Conservation (phyloP, 1,140 invertebrate species). For the Arion vulgaris region DNA sequence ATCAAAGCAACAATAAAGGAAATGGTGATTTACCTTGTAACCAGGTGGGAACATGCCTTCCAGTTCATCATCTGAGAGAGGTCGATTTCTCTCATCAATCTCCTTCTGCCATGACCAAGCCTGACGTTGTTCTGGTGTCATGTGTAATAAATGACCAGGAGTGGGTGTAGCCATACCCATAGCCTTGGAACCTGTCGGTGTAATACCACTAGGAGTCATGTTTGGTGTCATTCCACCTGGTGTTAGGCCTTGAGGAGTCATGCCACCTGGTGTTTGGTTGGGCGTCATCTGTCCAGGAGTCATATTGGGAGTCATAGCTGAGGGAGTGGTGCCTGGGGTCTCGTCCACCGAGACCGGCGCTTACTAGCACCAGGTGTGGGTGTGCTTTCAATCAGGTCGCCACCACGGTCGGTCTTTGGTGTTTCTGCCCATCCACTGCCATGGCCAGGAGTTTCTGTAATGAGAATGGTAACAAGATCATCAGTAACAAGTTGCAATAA, state of each 20-base stretch:
- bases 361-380: constrained; percentile 92
- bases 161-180: constrained; percentile 99
- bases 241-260: constrained; percentile 77
- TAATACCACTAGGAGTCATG: constrained; percentile 76
- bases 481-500: too few species aligned
- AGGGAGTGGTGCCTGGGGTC: constrained; percentile 78
- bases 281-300: constrained; percentile 65
- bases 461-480: too few species aligned
- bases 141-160: constrained; percentile 91
- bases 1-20: too few species aligned
- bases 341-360: constrained; percentile 95
- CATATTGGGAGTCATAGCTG: constrained; percentile 59
- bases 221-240: constrained; percentile 74
- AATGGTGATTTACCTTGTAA: constrained; percentile 84
- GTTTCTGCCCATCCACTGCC: constrained; percentile 95
- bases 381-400: constrained; percentile 70
- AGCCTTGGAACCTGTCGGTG: constrained; percentile 95
- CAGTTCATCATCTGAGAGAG: constrained; percentile 96
- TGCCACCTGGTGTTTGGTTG: constrained; percentile 76
- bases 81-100: constrained; percentile 97
- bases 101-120: constrained; percentile 99
- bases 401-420: constrained; percentile 88
- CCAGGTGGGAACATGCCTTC: constrained; percentile 97
- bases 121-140: constrained; percentile 99
- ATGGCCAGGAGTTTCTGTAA: constrained; percentile 93